A percentile compares a stretch with the other conserved stretches of the same genome.
These are phyloP conservation scores for Urechis unicinctus DNA, from an alignment of 2,888 invertebrate species.

Conservation along the genomic window DNA sequence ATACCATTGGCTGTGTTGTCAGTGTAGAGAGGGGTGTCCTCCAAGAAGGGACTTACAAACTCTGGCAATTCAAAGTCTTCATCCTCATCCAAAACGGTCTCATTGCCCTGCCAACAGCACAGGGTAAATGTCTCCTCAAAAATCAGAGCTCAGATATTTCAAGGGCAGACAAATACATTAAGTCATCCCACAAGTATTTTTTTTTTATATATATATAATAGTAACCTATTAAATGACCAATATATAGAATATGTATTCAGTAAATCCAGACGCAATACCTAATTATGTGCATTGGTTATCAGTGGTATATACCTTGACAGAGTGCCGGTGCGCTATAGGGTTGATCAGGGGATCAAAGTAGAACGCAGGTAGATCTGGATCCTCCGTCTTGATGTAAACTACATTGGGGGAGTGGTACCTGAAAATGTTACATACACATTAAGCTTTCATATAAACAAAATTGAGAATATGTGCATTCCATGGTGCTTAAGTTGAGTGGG, in stretches of 20 bases:
- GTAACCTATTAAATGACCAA: too few relatives aligned
- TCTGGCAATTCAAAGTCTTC: constrained; percentile 89
- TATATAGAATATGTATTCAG: too few relatives aligned
- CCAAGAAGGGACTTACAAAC: constrained; percentile 83
- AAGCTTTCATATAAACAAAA: too few relatives aligned
- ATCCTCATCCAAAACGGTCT: constrained; percentile 72
- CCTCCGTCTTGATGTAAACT: constrained; percentile 99
- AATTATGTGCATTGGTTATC: too few relatives aligned
- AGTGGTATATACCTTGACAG: constrained; percentile 35
- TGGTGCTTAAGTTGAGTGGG: too few relatives aligned
- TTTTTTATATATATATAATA: too few relatives aligned
- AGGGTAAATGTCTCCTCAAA: neutral
- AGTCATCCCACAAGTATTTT: too few relatives aligned
- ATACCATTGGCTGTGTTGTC: constrained; percentile 99
- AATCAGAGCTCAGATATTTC: neutral
- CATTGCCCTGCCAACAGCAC: constrained; percentile 56
- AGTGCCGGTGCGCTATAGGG: constrained; percentile 78
- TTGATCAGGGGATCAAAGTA: constrained; percentile 99
- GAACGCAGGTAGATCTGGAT: constrained; percentile 98
- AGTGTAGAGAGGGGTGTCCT: constrained; percentile 91
- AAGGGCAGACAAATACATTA: too few relatives aligned
- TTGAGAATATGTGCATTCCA: too few relatives aligned
- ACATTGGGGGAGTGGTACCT: constrained; percentile 99
- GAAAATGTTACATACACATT: constrained; percentile 7
- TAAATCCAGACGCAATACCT: too few relatives aligned